Evolutionary conservation across 2,797 vertebrate genomes (phyloP).

Genomic region (Pseudomugil tenellus): DNA sequence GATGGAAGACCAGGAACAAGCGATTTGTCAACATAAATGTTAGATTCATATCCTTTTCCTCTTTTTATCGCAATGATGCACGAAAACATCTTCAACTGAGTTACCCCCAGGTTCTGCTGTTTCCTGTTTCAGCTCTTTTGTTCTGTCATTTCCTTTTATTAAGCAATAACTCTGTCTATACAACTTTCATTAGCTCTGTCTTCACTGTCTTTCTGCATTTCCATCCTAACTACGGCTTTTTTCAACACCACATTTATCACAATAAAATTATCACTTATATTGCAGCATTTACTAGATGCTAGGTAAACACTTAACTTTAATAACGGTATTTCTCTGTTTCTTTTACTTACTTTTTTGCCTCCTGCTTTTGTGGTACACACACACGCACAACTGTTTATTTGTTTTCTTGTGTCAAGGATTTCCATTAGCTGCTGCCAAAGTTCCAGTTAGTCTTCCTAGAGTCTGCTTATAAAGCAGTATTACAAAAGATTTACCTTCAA

Average conservation of each 20-base stretch:
- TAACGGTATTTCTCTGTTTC: too few relatives aligned
- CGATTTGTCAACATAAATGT: not conserved
- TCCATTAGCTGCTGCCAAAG: too few relatives aligned
- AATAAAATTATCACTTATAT: not conserved
- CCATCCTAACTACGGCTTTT: not conserved
- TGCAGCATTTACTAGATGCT: not conserved
- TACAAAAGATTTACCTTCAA: too few relatives aligned
- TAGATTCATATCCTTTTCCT: not conserved
- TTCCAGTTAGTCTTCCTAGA: too few relatives aligned
- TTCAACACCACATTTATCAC: not conserved
- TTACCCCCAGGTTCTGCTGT: too few relatives aligned
- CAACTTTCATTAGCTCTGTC: slow-evolving; percentile 14
- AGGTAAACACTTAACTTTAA: too few relatives aligned
- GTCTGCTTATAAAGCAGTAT: too few relatives aligned
- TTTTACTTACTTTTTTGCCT: too few relatives aligned
- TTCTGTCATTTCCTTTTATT: slow-evolving; percentile 30
- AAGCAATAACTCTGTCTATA: slow-evolving; percentile 38
- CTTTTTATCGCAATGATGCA: not conserved
- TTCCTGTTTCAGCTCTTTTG: too few relatives aligned
- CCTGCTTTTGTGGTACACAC: too few relatives aligned
- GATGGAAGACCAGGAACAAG: slow-evolving; percentile 21
- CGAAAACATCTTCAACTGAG: slow-evolving; percentile 4
- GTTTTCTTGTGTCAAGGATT: too few relatives aligned
- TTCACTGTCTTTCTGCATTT: not conserved
- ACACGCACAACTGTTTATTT: too few relatives aligned